Conservation (phyloP, 1,140 invertebrate species). For the Panonychus citri region DNA sequence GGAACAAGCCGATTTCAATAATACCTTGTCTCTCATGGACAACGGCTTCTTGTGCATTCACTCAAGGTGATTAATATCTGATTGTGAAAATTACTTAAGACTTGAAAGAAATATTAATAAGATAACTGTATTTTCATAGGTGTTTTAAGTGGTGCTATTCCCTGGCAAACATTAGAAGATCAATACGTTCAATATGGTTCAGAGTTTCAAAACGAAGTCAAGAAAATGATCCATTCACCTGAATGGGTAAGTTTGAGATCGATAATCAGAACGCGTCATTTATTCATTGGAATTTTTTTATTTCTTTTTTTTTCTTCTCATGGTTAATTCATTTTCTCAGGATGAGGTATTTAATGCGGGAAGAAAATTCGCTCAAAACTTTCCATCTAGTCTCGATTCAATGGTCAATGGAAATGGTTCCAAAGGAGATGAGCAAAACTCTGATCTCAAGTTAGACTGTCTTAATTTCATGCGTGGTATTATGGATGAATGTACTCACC, state of each 20-base stretch:
- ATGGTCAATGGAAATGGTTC: neutral
- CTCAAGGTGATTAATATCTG: slow-evolving; percentile 36
- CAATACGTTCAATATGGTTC: slow-evolving; percentile 52
- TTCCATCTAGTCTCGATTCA: neutral
- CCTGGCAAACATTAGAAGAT: slow-evolving; percentile 68
- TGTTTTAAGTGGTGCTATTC: slow-evolving; percentile 77
- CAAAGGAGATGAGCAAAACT: neutral
- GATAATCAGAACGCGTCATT: too few species aligned
- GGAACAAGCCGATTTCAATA: slow-evolving; percentile 70
- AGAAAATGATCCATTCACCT: slow-evolving; percentile 38
- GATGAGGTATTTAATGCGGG: slow-evolving; percentile 31
- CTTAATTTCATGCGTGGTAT: slow-evolving; percentile 86
- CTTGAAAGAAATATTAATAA: neutral
- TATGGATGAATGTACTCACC: slow-evolving; percentile 95
- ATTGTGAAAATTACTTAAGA: neutral
- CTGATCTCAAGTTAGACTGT: slow-evolving; percentile 30
- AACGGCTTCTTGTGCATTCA: slow-evolving; percentile 83
- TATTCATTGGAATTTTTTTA: too few species aligned
- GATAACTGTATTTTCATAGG: slow-evolving; percentile 31
- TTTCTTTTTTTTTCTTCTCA: too few species aligned
- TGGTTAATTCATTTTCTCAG: slow-evolving; percentile 4
- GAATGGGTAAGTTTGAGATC: slow-evolving; percentile 21
- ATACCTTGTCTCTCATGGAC: slow-evolving; percentile 92
- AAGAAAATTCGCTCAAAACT: slow-evolving; percentile 43
- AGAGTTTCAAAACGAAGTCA: slow-evolving; percentile 51